A percentile compares a stretch with the other conserved stretches of the same genome.
Conservation (phyloP, 1,140 invertebrate genomes). For the Hormaphis cornu region DNA sequence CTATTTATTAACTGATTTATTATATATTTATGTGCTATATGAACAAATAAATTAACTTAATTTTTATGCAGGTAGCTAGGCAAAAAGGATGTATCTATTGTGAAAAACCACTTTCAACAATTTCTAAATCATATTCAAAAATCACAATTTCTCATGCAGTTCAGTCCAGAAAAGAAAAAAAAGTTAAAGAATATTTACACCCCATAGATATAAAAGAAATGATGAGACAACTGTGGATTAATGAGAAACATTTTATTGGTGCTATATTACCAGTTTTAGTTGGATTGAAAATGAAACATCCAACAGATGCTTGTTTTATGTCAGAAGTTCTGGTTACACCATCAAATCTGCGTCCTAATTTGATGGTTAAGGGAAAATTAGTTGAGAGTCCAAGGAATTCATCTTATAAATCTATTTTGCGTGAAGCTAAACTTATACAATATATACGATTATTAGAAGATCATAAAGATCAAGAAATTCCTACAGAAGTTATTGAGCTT, state of each 20-base stretch:
- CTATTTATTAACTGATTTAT: too few relatives aligned
- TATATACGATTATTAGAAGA: constrained; percentile 55
- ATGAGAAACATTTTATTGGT: constrained; percentile 62
- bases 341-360: constrained; percentile 71
- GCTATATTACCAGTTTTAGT: constrained; percentile 63
- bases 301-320: constrained; percentile 85
- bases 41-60: too few relatives aligned
- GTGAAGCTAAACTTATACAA: constrained; percentile 52
- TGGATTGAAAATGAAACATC: constrained; percentile 47
- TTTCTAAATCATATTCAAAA: constrained; percentile 19
- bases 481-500: constrained; percentile 42
- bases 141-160: background rate
- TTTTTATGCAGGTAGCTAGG: background rate
- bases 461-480: constrained; percentile 44
- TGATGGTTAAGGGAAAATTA: constrained; percentile 57
- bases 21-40: too few relatives aligned
- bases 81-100: background rate
- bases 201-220: constrained; percentile 58
- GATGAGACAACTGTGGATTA: constrained; percentile 64
- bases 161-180: constrained; percentile 25
- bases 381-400: constrained; percentile 74
- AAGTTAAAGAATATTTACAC: constrained; percentile 37
- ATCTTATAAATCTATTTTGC: constrained; percentile 59
- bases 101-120: constrained; percentile 1
- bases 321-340: constrained; percentile 77